Percentiles rank a stretch among this genome's conserved stretches.
These are phyloP conservation scores for Metalampra italica DNA, from an alignment of 2,888 invertebrate genomes.

Conservation along the genomic window DNA sequence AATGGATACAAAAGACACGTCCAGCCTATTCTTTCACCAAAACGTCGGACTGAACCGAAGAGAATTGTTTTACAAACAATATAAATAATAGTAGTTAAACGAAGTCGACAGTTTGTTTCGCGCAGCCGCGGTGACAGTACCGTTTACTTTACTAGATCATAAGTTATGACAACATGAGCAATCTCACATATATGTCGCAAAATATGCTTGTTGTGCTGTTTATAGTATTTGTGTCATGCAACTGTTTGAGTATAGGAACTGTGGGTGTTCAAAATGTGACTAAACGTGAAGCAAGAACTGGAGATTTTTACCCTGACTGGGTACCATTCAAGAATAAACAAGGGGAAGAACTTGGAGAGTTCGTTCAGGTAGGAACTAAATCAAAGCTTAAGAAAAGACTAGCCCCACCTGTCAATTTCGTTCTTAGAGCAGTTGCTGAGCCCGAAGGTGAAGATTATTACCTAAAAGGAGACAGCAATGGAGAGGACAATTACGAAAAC, in stretches of 20 bases:
- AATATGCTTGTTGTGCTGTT: background rate
- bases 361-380: conserved; percentile 43
- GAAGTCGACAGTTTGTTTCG: conserved; percentile 54
- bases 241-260: conserved; percentile 26
- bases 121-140: conserved; percentile 40
- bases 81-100: conserved; percentile 70
- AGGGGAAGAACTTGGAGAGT: conserved; percentile 58
- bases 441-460: conserved; percentile 52
- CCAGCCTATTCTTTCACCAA: conserved; percentile 43
- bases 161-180: conserved; percentile 28
- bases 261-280: conserved; percentile 49
- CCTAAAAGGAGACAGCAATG: conserved; percentile 53
- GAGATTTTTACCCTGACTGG: conserved; percentile 64
- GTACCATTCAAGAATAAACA: conserved; percentile 69
- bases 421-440: conserved; percentile 52
- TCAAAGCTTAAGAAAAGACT: conserved; percentile 60
- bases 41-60: conserved; percentile 36
- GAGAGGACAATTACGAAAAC: conserved; percentile 61
- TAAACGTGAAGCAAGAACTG: conserved; percentile 40
- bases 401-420: conserved; percentile 55
- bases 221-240: background rate
- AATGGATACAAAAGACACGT: conserved; percentile 17
- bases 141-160: conserved; percentile 14
- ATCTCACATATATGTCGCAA: background rate
- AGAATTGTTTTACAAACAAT: conserved; percentile 70